Percentiles rank a stretch among this genome's conserved stretches.
phyloP scores from a whole-genome alignment of 2,113 vertebrate species.

The Camelus dromedarius region DNA sequence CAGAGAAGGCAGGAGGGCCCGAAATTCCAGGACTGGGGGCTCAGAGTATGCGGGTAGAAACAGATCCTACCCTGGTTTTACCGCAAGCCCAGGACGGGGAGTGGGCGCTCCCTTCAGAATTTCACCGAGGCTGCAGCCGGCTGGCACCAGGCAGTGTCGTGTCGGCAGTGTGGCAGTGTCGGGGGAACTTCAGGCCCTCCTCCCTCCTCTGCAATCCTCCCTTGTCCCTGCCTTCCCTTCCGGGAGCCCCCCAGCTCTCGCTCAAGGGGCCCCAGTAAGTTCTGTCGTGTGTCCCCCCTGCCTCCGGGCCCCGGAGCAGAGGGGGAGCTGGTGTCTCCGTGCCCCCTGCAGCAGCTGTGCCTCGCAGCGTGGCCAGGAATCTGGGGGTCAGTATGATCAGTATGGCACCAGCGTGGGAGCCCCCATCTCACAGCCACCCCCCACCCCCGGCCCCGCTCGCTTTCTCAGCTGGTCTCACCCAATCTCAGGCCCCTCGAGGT shows the following conservation, averaged over 20 bases:
- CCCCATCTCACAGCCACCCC: not conserved
- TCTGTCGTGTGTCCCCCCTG: not conserved
- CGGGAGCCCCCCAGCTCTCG: not conserved
- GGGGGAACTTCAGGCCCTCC: slow-evolving; percentile 47
- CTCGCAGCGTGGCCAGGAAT: no score
- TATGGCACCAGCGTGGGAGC: not conserved
- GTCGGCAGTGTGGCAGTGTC: not conserved
- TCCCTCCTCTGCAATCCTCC: not conserved
- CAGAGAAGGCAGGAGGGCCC: not conserved
- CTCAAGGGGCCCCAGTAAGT: not conserved
- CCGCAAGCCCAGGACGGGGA: not conserved
- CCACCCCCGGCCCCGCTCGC: not conserved
- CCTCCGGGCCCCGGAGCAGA: not conserved
- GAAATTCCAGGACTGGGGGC: not conserved
- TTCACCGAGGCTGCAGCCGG: not conserved
- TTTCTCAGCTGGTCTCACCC: not conserved
- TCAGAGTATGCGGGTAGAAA: not conserved
- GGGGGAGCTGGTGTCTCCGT: not conserved
- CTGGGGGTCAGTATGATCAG: no score
- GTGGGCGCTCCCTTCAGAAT: not conserved
- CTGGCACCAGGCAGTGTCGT: not conserved
- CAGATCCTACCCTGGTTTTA: not conserved
- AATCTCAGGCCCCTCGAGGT: not conserved
- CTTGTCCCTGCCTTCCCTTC: not conserved
- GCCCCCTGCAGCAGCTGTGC: no score